Conservation (phyloP, 2,797 vertebrate genomes). For the Emydoidea blandingii region DNA sequence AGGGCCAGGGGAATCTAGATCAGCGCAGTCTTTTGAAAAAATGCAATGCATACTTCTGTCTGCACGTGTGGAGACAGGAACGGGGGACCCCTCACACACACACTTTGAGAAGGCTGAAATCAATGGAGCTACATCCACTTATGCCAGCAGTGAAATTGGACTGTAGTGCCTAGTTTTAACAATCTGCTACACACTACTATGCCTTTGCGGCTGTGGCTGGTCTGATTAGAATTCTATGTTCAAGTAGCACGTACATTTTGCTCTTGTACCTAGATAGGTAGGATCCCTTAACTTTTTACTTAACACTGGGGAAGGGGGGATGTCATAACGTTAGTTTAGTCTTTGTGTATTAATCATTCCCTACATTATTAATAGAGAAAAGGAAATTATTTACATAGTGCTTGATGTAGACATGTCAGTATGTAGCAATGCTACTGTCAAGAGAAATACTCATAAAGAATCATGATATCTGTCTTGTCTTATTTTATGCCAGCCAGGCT, state of each 20-base stretch:
- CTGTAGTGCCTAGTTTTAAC: background rate
- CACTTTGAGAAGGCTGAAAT: background rate
- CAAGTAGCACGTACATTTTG: background rate
- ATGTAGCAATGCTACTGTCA: constrained; percentile 70
- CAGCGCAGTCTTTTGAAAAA: background rate
- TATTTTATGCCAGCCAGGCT: constrained; percentile 69
- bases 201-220: background rate
- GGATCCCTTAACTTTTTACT: constrained; percentile 60
- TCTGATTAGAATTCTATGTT: background rate
- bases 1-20: background rate
- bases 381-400: constrained; percentile 80
- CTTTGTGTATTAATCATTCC: constrained; percentile 79
- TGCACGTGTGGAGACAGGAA: background rate
- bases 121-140: background rate
- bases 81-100: background rate
- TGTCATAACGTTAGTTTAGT: constrained; percentile 63
- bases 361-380: constrained; percentile 76
- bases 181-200: background rate
- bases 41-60: background rate
- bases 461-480: constrained; percentile 68
- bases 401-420: constrained; percentile 68
- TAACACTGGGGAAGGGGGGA: background rate
- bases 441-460: constrained; percentile 72
- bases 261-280: background rate
- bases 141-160: background rate